Conservation (phyloP, 2,113 vertebrate genomes). For the Gracilinanus agilis region DNA sequence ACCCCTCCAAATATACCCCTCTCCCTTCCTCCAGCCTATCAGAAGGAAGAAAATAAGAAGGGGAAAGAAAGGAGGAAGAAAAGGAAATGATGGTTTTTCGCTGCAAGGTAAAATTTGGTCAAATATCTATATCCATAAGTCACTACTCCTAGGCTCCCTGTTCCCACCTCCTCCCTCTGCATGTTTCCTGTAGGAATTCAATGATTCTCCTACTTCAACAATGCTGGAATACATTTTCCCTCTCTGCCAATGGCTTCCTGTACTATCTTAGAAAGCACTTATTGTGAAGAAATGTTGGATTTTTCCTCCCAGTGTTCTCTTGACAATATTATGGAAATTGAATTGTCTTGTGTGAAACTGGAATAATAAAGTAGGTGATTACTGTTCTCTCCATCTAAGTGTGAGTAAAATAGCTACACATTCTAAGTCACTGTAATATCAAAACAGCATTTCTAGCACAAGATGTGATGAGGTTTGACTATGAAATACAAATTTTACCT, state of each 20-base stretch:
- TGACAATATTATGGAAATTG: slow-evolving; percentile 25
- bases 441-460: slow-evolving; percentile 4
- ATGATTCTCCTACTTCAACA: neutral
- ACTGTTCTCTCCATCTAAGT: neutral
- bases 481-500: slow-evolving; percentile 49
- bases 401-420: neutral
- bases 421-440: neutral
- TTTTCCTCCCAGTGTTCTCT: neutral
- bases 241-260: neutral
- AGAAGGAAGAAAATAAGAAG: neutral
- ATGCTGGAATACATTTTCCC: neutral
- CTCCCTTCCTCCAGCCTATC: neutral
- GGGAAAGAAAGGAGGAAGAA: neutral
- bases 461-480: neutral
- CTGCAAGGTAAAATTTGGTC: neutral
- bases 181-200: neutral
- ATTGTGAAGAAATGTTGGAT: neutral
- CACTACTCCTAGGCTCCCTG: neutral
- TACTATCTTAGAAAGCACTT: neutral
- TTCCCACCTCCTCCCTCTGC: neutral
- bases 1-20: neutral
- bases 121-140: neutral
- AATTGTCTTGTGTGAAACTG: neutral
- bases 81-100: neutral
- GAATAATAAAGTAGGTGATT: slow-evolving; percentile 5